Base-by-base conservation (phyloP, 1,140 invertebrate species). In the Diachasmimorpha longicaudata region DNA sequence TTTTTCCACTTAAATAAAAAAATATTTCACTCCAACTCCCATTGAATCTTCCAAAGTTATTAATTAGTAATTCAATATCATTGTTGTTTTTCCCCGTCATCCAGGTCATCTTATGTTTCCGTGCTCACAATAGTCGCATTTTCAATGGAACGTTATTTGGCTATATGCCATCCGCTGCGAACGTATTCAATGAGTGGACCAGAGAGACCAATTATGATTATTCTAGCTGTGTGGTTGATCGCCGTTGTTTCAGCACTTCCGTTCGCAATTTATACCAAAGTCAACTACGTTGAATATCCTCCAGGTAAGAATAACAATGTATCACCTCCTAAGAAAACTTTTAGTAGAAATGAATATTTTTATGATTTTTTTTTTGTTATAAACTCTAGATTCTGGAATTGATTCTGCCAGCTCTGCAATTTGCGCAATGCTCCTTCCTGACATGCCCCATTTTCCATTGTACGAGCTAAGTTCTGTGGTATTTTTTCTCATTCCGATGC, bases 41-140 rank as follows among this genome's bases (percentile, higher is more conserved):
- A n/a, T n/a, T 31, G 31, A 6, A 31, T 31, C 31, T 31, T 31
- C 31, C 31, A 31, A 31, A 31, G 2, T 31, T 6, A 31, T 31
- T 31, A 6, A 31, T 31, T 31, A 4, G 9, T 19, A 19, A 52
- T 52, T 52, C 31, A 6, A 52, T 52, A 52, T 13, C 9, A 52
- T 8, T 52, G 6, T 52, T 16, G 2, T 16, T 31, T 2, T 37
- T 63, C 72, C 52, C 75, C 73, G 11, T 10, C 77, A 86, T 87
- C 25, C 88, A 95, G 94, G 83, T 95, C 95, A 0, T 95, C 95
- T 1, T 97, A 97, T 84, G 95, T 96, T 0, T 97, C 96, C 0
- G 95, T 98, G 0, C 89, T 98, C 80, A 97, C 95, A 23, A 98
- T 98, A 78, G 95, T 96, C 14, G 94, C 94, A 21, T 97, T 97